Conservation (phyloP, 2,888 invertebrate species). For the Drosophila seclusa region DNA sequence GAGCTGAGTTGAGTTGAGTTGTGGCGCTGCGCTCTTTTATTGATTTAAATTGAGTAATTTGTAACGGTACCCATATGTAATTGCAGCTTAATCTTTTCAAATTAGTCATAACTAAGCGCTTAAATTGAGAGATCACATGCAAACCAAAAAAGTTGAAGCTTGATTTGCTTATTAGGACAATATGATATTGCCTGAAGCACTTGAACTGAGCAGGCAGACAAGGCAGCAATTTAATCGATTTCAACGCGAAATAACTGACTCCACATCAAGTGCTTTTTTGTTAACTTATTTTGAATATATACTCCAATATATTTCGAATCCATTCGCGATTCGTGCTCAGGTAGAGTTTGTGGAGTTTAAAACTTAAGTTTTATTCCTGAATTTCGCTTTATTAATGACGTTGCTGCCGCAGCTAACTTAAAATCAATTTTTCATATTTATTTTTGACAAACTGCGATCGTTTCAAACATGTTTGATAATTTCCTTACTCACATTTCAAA, state of each 20-base stretch:
- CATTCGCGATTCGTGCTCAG: neutral
- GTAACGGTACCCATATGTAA: slow-evolving; percentile 49
- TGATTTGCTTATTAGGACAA: slow-evolving; percentile 16
- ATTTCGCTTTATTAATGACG: neutral
- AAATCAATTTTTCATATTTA: neutral
- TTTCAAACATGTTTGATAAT: neutral
- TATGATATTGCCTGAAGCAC: neutral
- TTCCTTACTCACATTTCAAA: neutral
- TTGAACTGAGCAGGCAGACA: neutral
- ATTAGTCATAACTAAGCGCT: slow-evolving; percentile 49
- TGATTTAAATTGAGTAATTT: slow-evolving; percentile 77
- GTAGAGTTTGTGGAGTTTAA: neutral
- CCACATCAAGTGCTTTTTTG: neutral
- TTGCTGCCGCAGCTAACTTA: neutral
- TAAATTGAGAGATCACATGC: slow-evolving; percentile 50
- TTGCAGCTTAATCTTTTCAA: slow-evolving; percentile 58
- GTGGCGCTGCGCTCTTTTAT: slow-evolving; percentile 44
- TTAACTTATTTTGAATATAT: neutral
- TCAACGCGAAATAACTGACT: neutral
- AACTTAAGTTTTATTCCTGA: neutral
- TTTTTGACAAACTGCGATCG: neutral
- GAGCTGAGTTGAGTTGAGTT: slow-evolving; percentile 1
- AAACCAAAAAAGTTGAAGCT: slow-evolving; percentile 15
- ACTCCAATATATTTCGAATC: neutral
- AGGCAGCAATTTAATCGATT: neutral